Evolutionary conservation across 2,888 invertebrate species (phyloP).

Genomic region (Drosophila paramelanica): DNA sequence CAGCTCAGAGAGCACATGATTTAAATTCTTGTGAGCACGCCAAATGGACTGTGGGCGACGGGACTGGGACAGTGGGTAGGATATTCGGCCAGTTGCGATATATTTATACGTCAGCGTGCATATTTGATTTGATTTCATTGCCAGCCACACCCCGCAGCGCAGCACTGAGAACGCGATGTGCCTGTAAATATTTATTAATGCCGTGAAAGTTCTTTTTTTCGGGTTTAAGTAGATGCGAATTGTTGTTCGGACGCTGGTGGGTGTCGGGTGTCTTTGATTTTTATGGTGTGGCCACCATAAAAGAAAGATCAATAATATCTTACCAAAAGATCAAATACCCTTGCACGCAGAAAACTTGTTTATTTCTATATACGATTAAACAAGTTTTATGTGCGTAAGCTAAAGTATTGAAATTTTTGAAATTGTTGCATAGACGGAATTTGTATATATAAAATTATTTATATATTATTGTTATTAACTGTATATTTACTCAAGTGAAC

Average conservation of each 20-base stretch:
- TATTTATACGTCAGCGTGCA: constrained; percentile 67
- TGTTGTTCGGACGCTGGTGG: constrained; percentile 24
- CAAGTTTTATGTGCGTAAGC: no score
- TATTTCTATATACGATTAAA: no score
- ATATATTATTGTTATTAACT: constrained; percentile 34
- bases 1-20: constrained; percentile 63
- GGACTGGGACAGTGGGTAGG: constrained; percentile 9
- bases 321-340: neutral
- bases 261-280: constrained; percentile 60
- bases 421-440: no score
- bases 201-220: constrained; percentile 60
- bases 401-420: no score
- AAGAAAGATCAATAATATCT: constrained; percentile 39
- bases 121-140: constrained; percentile 81
- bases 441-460: no score
- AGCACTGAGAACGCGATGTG: constrained; percentile 72
- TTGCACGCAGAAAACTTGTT: neutral
- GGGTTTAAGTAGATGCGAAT: constrained; percentile 60
- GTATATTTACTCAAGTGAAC: constrained; percentile 13
- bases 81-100: constrained; percentile 18
- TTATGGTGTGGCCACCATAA: constrained; percentile 48
- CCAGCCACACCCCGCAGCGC: constrained; percentile 46
- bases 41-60: constrained; percentile 53
- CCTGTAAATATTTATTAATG: constrained; percentile 81
- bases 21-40: constrained; percentile 80